Base-by-base conservation (phyloP, 2,113 vertebrate genomes). In the Heloderma charlesbogerti region DNA sequence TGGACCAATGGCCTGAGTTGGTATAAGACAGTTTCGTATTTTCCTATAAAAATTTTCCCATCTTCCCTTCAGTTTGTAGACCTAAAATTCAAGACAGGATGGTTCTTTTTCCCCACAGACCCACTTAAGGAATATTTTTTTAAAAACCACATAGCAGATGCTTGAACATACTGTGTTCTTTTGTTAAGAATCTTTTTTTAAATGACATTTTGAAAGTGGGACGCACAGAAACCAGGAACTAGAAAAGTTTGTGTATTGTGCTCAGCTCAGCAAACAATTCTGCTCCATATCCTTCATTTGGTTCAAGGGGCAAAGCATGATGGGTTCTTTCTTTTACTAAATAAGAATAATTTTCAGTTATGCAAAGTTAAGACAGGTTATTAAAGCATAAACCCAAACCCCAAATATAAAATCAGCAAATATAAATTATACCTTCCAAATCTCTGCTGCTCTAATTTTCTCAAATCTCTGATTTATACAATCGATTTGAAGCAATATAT, bases 131-230 rank as follows among this genome's bases (percentile, higher is more conserved):
- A 34, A 57, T 40, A 16, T 2, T 57, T 81, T 89, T 75, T 88
- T 4, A 2, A 74, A 79, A 54, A 54, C 43, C 43, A 22, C 78
- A 37, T 77, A 77, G 63, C 86, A 74, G 84, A 77, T 91, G 34
- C 92, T 95, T 88, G 86, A 71, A 89, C 91, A 86, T 0, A 2
- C 74, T 92, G 89, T 48, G 93, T 92, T 88, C 91, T 96, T 90
- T 78, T 93, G 37, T 91, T 94, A 75, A 75, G n/a, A 18, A 16
- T 83, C 88, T 75, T 45, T 92, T 94, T 77, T 92, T 84, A 81
- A 43, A 60, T 91, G 83, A 57, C 89, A 87, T 94, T 95, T 89
- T 89, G 91, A 92, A 95, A 86, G 80, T 94, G 87, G 92, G 94
- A 95, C 45, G 4, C 4, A 16, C 43, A 88, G 37, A 80, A 92